Evolutionary conservation across 2,797 vertebrate species (phyloP), one percentile per base, ranked within the genome.

Genomic region (Halcyon chelicuti): DNA sequence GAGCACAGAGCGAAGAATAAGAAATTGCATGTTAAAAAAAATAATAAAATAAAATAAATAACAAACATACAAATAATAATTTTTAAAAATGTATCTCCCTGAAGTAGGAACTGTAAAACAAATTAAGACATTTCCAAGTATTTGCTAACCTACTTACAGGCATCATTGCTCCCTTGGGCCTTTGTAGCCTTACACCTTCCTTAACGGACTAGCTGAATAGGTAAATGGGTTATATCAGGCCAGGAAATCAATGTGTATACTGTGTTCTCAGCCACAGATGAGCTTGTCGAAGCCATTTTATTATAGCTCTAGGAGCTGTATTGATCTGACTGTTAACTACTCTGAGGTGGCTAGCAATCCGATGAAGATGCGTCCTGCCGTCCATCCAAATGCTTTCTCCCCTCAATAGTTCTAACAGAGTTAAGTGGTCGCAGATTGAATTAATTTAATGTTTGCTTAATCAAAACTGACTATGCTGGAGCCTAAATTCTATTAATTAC

Each of bases 231-330:
- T 98, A 98, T 95, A 98, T 98, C 98, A 98, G 98, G 97, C 98
- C 96, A 97, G 98, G 98, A 98, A 98, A 99, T 99, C 98, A 98
- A 98, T 99, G 98, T 97, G 98, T 97, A 97, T 97, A 96, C 97
- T 97, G 97, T 98, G 97, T 97, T 98, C 98, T 95, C 98, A 97
- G 97, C 97, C 97, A 97, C 97, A 97, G 97, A 98, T 98, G 97
- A 98, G 98, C 97, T 97, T 98, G 98, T 98, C 98, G 98, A 98
- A 98, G 98, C 96, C 96, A 96, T 98, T 98, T 98, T 98, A 98
- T 98, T 98, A 97, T 97, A 97, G 98, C 98, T 98, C 97, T 94
- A 98, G 98, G 98, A 98, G 98, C 92, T 60, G 96, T 98, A 99
- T 98, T 98, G 98, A 99, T 98, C 98, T 93, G 68, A 85, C 95